Conservation (phyloP, 2,888 invertebrate species). For the Conus canariensis region DNA sequence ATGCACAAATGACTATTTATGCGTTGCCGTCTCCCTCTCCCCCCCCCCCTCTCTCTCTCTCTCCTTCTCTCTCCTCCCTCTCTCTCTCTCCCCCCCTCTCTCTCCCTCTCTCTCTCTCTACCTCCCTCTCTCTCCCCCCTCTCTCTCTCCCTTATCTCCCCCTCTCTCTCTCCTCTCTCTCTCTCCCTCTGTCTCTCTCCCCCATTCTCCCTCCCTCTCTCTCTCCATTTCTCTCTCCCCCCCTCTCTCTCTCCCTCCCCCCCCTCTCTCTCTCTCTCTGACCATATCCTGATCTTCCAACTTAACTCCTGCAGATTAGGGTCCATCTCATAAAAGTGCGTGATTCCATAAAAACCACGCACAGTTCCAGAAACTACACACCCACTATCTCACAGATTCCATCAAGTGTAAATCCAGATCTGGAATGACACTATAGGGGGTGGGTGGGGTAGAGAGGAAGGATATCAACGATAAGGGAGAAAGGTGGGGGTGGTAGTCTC, state of each 20-base stretch:
- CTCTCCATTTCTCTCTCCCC: neutral
- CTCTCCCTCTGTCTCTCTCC: neutral
- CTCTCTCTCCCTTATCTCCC: neutral
- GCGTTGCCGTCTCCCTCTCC: too few species aligned
- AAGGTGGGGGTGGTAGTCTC: too few species aligned
- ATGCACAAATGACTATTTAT: too few species aligned
- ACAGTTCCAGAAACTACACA: too few species aligned
- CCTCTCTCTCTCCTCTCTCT: neutral
- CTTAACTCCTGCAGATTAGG: too few species aligned
- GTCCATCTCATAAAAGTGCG: too few species aligned
- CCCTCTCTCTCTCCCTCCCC: neutral
- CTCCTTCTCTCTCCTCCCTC: neutral
- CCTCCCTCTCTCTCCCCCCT: neutral
- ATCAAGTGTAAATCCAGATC: too few species aligned
- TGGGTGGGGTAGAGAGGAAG: too few species aligned
- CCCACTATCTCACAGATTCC: too few species aligned
- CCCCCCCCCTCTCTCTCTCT: conserved; percentile 21
- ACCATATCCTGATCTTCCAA: neutral
- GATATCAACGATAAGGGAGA: too few species aligned
- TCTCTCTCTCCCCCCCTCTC: neutral
- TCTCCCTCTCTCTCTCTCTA: neutral
- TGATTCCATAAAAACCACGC: too few species aligned
- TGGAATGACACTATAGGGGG: too few species aligned
- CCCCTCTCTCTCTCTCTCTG: neutral
- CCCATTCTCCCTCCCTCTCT: neutral